Evolutionary conservation across 2,888 invertebrate genomes (phyloP), one percentile per base, ranked within the genome.

Genomic region (Lampropteryx suffumata): DNA sequence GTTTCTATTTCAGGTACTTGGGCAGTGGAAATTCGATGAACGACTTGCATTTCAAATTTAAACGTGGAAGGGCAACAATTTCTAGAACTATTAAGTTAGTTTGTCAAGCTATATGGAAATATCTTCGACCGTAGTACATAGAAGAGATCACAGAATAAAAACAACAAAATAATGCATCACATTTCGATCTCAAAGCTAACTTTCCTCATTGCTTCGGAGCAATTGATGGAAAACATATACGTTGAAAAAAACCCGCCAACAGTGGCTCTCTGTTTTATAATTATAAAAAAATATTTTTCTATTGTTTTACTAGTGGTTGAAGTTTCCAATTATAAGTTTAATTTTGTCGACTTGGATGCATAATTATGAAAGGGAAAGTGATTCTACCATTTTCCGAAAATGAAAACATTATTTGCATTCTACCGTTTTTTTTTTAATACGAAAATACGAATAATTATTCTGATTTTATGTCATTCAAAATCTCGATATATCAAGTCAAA

Each of bases 371-470:
- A 51, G 54, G 33, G 52, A 57, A 44, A 36, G 55, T 42, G 52
- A 55, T 48, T 55, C 55, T 29, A 62, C 62, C 56, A 56, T 68
- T 57, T 65, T 62, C 53, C 53, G 61, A 28, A 62, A 66, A n/a
- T n/a, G n/a, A n/a, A n/a, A n/a, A n/a, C n/a, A n/a, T n/a, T n/a
- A n/a, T n/a, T n/a, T n/a, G n/a, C n/a, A n/a, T n/a, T n/a, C n/a
- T n/a, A n/a, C n/a, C n/a, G n/a, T n/a, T n/a, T n/a, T n/a, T n/a
- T n/a, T n/a, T n/a, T n/a, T n/a, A n/a, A n/a, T n/a, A n/a, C n/a
- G n/a, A n/a, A n/a, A n/a, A n/a, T n/a, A n/a, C n/a, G n/a, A n/a
- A n/a, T n/a, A n/a, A n/a, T n/a, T n/a, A n/a, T n/a, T n/a, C n/a
- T n/a, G n/a, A n/a, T n/a, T n/a, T n/a, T n/a, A n/a, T n/a, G n/a